These are phyloP conservation scores for Thinocorus orbignyianus DNA, from an alignment of 2,113 vertebrate genomes.

Conservation along the genomic window DNA sequence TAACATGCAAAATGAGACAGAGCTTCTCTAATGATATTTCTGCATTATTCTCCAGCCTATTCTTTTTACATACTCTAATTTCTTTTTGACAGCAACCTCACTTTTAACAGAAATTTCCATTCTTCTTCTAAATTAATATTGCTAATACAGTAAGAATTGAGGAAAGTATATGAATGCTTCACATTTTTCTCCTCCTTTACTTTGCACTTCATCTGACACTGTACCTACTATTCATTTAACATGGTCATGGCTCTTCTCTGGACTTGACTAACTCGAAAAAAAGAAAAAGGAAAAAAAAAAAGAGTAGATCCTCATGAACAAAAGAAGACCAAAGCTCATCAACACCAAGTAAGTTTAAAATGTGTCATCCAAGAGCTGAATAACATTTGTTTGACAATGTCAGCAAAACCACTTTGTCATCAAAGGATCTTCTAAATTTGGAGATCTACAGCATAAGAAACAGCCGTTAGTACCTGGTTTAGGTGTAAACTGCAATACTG, in stretches of 20 bases:
- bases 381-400: not conserved
- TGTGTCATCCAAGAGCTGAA: not conserved
- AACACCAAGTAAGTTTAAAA: not conserved
- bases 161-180: not conserved
- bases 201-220: not conserved
- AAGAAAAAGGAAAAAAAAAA: not conserved
- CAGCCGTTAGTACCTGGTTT: not conserved
- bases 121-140: slow-evolving; percentile 37
- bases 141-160: not conserved
- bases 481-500: not conserved
- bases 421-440: not conserved
- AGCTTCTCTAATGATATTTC: slow-evolving; percentile 5
- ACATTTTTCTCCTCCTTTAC: not conserved
- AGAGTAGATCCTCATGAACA: not conserved
- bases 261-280: not conserved
- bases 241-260: not conserved
- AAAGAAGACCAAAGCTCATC: not conserved
- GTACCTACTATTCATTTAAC: not conserved
- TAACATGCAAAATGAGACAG: not conserved
- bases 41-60: not conserved
- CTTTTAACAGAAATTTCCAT: slow-evolving; percentile 8
- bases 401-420: not conserved
- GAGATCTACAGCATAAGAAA: not conserved
- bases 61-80: not conserved
- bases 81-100: slow-evolving; percentile 21